These are phyloP conservation scores for Saccostrea cuccullata DNA, from an alignment of 1,140 invertebrate species.

Conservation along the genomic window DNA sequence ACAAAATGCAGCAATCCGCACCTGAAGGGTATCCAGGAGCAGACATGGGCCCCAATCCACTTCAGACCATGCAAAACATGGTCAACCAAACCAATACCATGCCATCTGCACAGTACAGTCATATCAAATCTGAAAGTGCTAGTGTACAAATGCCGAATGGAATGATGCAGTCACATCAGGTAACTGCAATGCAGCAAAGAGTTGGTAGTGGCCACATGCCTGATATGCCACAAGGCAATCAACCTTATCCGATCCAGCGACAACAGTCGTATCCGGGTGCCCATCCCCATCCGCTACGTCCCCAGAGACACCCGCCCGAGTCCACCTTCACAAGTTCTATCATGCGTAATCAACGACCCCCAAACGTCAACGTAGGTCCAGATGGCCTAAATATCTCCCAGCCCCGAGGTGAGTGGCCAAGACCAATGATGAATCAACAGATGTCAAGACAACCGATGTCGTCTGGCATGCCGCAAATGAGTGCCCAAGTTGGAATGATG, in stretches of 20 bases:
- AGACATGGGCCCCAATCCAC: conserved; percentile 66
- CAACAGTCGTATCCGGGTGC: conserved; percentile 64
- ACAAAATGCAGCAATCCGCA: conserved; percentile 71
- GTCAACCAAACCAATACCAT: conserved; percentile 74
- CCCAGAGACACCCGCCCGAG: conserved; percentile 54
- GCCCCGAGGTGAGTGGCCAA: conserved; percentile 64
- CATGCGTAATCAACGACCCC: conserved; percentile 77
- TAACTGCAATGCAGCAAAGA: conserved; percentile 66
- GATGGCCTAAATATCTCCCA: conserved; percentile 79
- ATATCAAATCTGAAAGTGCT: conserved; percentile 68
- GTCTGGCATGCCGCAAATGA: conserved; percentile 54
- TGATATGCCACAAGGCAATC: conserved; percentile 43
- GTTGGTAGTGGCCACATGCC: conserved; percentile 47
- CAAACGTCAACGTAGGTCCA: conserved; percentile 79
- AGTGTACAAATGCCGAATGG: conserved; percentile 58
- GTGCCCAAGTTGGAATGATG: conserved; percentile 58
- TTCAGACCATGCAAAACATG: conserved; percentile 78
- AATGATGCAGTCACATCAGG: conserved; percentile 67
- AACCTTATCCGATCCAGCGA: conserved; percentile 59
- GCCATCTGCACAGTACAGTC: conserved; percentile 65
- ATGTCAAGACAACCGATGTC: conserved; percentile 46
- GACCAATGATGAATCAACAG: conserved; percentile 63
- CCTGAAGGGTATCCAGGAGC: conserved; percentile 52
- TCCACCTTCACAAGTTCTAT: conserved; percentile 76
- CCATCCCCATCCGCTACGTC: conserved; percentile 51